Percentiles rank a stretch among this genome's conserved stretches.
These are phyloP conservation scores for Gallinago stenura DNA, from an alignment of 2,797 vertebrate species.

Conservation along the genomic window DNA sequence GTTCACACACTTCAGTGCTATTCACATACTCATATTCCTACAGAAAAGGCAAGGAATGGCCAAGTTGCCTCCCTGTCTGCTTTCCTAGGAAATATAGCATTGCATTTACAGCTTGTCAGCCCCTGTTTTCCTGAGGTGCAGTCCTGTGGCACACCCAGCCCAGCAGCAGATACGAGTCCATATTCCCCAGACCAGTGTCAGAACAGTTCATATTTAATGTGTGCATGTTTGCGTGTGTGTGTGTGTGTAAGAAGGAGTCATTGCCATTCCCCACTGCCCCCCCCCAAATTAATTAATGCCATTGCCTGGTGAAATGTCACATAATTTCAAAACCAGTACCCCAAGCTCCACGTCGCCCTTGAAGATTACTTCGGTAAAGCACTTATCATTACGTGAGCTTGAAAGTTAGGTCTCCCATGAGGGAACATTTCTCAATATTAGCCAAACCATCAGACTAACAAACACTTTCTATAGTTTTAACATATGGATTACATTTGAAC, in stretches of 20 bases:
- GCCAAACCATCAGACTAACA: constrained; percentile 61
- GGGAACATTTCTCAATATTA: constrained; percentile 50
- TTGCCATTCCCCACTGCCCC: background rate
- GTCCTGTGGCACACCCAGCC: background rate
- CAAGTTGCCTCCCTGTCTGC: background rate
- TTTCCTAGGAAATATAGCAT: background rate
- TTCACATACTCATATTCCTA: background rate
- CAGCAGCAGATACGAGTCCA: background rate
- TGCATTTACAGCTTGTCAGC: background rate
- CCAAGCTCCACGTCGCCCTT: background rate
- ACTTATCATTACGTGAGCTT: constrained; percentile 32
- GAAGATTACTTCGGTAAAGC: background rate
- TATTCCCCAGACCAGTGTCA: background rate
- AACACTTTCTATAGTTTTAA: constrained; percentile 66
- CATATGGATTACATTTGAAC: constrained; percentile 71
- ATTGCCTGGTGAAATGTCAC: background rate
- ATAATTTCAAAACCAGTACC: background rate
- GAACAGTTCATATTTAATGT: background rate
- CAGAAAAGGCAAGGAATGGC: background rate
- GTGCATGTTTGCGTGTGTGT: accelerated
- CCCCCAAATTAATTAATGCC: background rate
- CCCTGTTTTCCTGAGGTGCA: background rate
- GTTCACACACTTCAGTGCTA: background rate
- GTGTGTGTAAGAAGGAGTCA: background rate
- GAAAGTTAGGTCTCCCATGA: constrained; percentile 24